Base-by-base conservation (phyloP, 2,888 invertebrate genomes). In the Leptogaster cylindrica region DNA sequence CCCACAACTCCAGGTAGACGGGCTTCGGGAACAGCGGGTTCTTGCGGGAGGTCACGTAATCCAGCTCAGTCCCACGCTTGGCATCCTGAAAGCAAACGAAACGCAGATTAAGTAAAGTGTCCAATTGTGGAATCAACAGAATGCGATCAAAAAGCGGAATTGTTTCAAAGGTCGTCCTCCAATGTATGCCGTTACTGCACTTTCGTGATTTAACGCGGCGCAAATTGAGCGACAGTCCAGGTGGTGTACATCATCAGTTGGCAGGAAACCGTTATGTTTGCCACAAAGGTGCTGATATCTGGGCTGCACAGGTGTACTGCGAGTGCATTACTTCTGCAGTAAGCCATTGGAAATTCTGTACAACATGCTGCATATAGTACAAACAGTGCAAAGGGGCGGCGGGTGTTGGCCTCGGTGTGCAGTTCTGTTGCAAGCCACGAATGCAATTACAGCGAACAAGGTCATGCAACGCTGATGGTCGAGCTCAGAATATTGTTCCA, bases 1-100 rank as follows among this genome's bases (percentile, higher is more conserved):
- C 91, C 90, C 92, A 91, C 74, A 94, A 82, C 81, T 94, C 94
- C 76, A 94, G 84, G 79, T 90, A 88, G 73, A 92, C 88, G 67
- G 90, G 89, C 77, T 91, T 91, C 69, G 89, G 86, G 73, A 88
- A 88, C 76, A 88, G 83, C 44, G 90, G 89, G 81, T 92, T 92
- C 75, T 92, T 92, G 75, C 89, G 86, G 5, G 91, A 91, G 71
- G 91, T 87, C 68, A 93, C 87, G 76, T 90, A 90, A 78, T 92
- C 93, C 74, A 94, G 82, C 81, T 92, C 92, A 5, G 89, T 89
- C 67, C 93, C 93, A 71, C 89, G 85, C 78, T 88, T 89, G 31
- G 90, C 87, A 77, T 91, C 87, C 91, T 91, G 81, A 68, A 81
- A 82, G 74, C 72, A 71, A 63, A 66, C 41, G n/a, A 52, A 39